A percentile compares a stretch with the other conserved stretches of the same genome.
Evolutionary conservation across 2,113 vertebrate species (phyloP).

Genomic region (Lophochroa leadbeateri): DNA sequence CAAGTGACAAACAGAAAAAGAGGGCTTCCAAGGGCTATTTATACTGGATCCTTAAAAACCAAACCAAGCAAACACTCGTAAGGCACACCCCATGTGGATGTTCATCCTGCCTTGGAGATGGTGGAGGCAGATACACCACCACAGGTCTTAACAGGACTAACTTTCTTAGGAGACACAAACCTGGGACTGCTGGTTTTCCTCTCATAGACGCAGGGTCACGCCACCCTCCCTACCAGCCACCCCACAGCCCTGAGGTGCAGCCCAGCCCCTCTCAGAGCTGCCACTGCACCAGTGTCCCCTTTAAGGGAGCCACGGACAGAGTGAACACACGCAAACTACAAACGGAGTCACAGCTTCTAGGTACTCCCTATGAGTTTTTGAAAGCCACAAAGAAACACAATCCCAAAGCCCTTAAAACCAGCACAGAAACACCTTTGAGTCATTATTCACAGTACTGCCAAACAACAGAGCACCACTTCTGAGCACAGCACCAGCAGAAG

Average conservation of each 20-base stretch:
- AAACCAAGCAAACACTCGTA: background rate
- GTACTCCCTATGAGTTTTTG: too few relatives aligned
- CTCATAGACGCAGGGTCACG: background rate
- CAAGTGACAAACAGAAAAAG: background rate
- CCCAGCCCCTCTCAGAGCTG: background rate
- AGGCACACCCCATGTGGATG: rapidly evolving
- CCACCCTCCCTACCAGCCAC: background rate
- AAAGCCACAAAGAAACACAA: background rate
- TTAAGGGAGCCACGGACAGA: background rate
- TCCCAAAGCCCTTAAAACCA: background rate
- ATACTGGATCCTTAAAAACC: rapidly evolving
- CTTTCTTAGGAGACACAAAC: background rate
- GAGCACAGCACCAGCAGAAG: background rate
- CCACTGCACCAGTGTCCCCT: rapidly evolving
- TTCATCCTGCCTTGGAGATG: rapidly evolving
- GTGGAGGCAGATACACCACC: rapidly evolving
- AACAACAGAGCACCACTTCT: background rate
- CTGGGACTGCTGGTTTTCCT: rapidly evolving
- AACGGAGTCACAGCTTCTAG: rapidly evolving
- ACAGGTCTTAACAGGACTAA: background rate
- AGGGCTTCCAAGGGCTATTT: background rate
- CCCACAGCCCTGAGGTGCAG: background rate
- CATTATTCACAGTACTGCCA: rapidly evolving
- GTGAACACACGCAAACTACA: rapidly evolving
- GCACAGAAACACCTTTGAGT: rapidly evolving